phyloP scores from a whole-genome alignment of 2,113 vertebrate species.

The Lophotis ruficrista region DNA sequence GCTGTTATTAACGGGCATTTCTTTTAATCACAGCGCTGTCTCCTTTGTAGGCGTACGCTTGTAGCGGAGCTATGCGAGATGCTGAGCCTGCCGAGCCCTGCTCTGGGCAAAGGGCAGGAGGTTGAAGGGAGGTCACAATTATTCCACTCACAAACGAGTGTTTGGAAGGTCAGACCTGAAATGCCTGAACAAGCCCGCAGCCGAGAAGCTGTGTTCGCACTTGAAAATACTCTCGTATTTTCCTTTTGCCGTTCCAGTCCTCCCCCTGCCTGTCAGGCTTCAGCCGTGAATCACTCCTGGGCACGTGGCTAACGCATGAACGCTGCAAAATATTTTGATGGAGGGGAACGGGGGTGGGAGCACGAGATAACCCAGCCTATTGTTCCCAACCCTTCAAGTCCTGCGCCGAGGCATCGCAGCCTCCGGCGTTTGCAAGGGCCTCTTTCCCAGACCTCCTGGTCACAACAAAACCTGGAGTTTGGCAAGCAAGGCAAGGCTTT shows the following conservation, averaged over 20 bases:
- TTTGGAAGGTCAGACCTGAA: conserved; percentile 18
- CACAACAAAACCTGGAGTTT: neutral
- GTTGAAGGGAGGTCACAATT: neutral
- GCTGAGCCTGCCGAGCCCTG: neutral
- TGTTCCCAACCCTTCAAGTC: neutral
- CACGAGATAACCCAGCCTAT: neutral
- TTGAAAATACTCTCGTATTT: neutral
- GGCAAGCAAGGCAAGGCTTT: neutral
- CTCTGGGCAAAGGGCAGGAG: neutral
- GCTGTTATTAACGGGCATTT: neutral
- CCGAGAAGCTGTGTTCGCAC: neutral
- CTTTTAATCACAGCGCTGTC: neutral
- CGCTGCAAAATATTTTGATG: conserved; percentile 48
- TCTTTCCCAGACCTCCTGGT: neutral
- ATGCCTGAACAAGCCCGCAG: neutral
- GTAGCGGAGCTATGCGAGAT: rapidly evolving
- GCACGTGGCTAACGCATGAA: conserved; percentile 31
- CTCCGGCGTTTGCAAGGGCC: neutral
- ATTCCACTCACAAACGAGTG: neutral
- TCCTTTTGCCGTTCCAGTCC: neutral
- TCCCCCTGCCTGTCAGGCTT: conserved; percentile 25
- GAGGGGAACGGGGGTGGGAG: conserved; percentile 4
- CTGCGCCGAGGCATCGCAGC: neutral
- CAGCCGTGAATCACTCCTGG: conserved; percentile 31
- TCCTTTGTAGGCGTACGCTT: neutral